These are phyloP conservation scores for Ginglymostoma cirratum DNA, from an alignment of 2,113 vertebrate species.

Conservation along the genomic window DNA sequence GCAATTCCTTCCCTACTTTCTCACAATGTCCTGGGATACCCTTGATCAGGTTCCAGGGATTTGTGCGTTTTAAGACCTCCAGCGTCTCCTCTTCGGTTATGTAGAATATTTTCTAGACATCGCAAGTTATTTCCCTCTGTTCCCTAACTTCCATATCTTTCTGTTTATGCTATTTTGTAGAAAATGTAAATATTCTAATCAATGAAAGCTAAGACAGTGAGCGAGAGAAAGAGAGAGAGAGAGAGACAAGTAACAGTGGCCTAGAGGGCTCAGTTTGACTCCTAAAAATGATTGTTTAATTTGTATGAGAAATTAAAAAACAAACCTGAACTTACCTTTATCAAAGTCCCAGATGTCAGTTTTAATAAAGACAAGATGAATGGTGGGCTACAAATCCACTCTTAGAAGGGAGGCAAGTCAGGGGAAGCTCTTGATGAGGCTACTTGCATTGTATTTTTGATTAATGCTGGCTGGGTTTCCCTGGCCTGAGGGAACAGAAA, in stretches of 20 bases:
- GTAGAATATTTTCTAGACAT: too few relatives aligned
- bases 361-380: neutral
- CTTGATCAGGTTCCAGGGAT: too few relatives aligned
- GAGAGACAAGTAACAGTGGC: neutral
- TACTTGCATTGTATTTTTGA: neutral
- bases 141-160: too few relatives aligned
- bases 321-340: neutral
- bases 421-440: neutral
- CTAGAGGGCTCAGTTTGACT: neutral
- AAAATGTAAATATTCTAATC: neutral
- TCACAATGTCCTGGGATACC: too few relatives aligned
- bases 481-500: neutral
- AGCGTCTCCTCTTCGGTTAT: too few relatives aligned
- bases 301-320: neutral
- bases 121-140: too few relatives aligned
- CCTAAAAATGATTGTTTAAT: neutral
- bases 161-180: neutral
- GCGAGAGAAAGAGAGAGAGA: neutral
- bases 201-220: neutral
- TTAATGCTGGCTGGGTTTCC: neutral
- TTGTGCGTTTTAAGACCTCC: too few relatives aligned
- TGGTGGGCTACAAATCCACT: neutral
- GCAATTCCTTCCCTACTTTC: too few relatives aligned
- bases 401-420: neutral
- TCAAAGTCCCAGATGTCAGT: neutral